Base-by-base conservation (phyloP, 2,113 vertebrate genomes). In the Labeo rohita region DNA sequence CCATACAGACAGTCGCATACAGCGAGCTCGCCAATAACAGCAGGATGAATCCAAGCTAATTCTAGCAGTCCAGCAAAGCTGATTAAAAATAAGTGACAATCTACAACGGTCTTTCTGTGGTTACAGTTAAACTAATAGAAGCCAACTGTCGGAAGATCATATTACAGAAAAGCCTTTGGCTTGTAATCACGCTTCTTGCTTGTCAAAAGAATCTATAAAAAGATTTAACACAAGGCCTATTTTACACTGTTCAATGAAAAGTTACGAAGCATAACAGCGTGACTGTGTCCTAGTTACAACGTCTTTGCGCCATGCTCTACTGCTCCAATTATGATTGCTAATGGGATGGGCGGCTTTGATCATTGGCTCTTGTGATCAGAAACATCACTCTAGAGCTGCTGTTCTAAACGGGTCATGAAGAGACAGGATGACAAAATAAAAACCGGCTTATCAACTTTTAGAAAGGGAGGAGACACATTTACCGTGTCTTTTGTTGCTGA, bases 121-220 rank as follows among this genome's bases (percentile, higher is more conserved):
- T 82, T 82, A 52, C 23, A 39, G 80, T 49, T 50, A 50, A 70
- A 39, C 28, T 66, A 82, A 70, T 82, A 50, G 39, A 52, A 66
- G 54, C 77, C 56, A 63, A 80, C 78, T 49, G 63, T 82, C 47
- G 18, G 15, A 2, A 52, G 47, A 70, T 70, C 47, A 12, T 10
- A 49, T 15, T 81, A 63, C 45, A 52, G 49, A 59, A 65, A 79
- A 52, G 61, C 80, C 63, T 36, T 34, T 16, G 63, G 80, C 78
- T 80, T 45, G 36, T 80, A 68, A 81, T 68, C 43, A 50, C 8
- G 15, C 43, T 82, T 68, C 80, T 50, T 68, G 45, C 63, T 70
- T 70, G 80, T 82, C 80, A 82, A 82, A 82, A 70, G 45, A 39
- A 82, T 18, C 65, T 81, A 81, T 81, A 49, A 65, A 81, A 81